Base-by-base conservation (phyloP, 37 sponge, comb jelly and placozoan genomes). In the Aphrocallistes beatrix region DNA sequence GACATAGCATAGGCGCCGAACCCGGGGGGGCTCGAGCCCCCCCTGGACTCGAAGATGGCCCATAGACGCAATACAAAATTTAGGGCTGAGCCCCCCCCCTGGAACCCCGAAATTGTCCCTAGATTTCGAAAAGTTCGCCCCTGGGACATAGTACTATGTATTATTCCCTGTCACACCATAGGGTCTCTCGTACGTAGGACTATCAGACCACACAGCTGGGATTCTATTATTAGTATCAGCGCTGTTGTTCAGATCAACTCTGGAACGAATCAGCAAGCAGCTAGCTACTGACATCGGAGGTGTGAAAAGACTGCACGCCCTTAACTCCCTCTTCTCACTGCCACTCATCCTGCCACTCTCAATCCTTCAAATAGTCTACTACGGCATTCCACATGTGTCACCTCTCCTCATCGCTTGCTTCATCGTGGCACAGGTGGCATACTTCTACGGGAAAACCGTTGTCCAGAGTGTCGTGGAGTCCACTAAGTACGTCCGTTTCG, bases 221-320 rank as follows among this genome's bases (percentile, higher is more conserved):
- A 60, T 60, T 6, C 10, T 60, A 3, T 30, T 60, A 13, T 13
- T 60, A 28, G 8, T 60, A 1, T 30, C n/a, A 13, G 75, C 75
- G 10, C 75, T 60, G 28, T 60, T 60, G 28, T 60, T 25, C 34
- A 60, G n/a, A 60, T 60, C 83, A 85, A 38, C 87, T 10, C 85
- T 84, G 10, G 60, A 13, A 6, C 23, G 48, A 1, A 28, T 37
- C 85, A 84, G 75, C 75, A 60, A 60, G 75, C 25, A 30, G 8
- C 38, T 38, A 3, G 60, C 45, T 75, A 84, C 69, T 3, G 50
- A 42, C 32, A 60, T 60, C 25, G 75, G 75, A 88, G 91, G 92
- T 13, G 82, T 84, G 8, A 96, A 96, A 82, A 81, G 95, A 16
- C 83, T 94, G 19, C 90, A 94, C 36, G 93, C 95, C 3, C 85